These are phyloP conservation scores for Channa maculata DNA, from an alignment of 2,113 vertebrate species.

Conservation along the genomic window DNA sequence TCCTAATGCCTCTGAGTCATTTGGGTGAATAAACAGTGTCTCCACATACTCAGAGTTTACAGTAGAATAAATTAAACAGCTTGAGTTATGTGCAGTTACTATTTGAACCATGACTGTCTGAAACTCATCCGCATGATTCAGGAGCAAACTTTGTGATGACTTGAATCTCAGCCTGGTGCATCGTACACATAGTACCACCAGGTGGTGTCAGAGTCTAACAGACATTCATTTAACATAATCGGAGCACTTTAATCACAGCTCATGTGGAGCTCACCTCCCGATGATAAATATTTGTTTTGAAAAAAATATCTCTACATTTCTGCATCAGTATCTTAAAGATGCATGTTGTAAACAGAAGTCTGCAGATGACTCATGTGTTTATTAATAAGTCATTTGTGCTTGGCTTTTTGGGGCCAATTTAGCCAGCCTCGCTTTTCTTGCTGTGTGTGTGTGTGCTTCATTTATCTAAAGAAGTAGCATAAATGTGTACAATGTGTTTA, in stretches of 20 bases:
- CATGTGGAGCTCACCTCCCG: background rate
- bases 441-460: too few species aligned
- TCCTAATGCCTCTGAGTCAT: background rate
- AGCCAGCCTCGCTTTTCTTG: conserved; percentile 3
- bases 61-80: background rate
- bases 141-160: background rate
- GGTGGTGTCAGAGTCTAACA: conserved; percentile 46
- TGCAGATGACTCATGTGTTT: conserved; percentile 34
- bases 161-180: background rate
- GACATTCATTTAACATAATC: background rate
- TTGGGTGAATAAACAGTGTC: conserved; percentile 9
- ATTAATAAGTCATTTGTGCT: conserved; percentile 22
- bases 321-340: conserved; percentile 8
- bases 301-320: conserved; percentile 19
- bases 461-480: too few species aligned
- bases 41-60: background rate
- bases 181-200: conserved; percentile 39
- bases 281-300: conserved; percentile 42
- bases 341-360: conserved; percentile 41
- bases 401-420: conserved; percentile 9
- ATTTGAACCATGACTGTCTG: background rate
- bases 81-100: background rate
- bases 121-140: background rate
- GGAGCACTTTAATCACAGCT: background rate
- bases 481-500: too few species aligned